Evolutionary conservation across 2,888 invertebrate species (phyloP).

Genomic region (Diogma glabrata): DNA sequence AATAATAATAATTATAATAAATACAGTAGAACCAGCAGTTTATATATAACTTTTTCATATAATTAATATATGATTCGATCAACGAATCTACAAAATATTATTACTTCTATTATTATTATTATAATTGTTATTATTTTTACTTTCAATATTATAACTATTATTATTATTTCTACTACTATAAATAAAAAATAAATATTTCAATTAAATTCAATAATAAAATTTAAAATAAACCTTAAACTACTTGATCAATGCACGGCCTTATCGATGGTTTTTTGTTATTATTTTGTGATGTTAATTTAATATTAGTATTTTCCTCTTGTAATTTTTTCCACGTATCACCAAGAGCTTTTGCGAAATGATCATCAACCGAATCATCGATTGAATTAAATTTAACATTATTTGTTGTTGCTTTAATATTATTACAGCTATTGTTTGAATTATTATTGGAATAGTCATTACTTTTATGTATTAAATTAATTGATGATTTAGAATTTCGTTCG

Average conservation of each 20-base stretch:
- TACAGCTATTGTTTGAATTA: slow-evolving; percentile 13
- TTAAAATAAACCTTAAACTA: too few species aligned
- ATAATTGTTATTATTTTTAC: too few species aligned
- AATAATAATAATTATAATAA: too few species aligned
- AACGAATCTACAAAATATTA: too few species aligned
- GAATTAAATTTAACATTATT: slow-evolving; percentile 25
- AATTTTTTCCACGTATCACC: slow-evolving; percentile 73
- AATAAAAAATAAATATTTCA: too few species aligned
- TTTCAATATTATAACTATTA: too few species aligned
- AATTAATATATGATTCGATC: too few species aligned
- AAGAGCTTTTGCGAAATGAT: slow-evolving; percentile 84
- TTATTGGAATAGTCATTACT: background rate
- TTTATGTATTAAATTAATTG: background rate
- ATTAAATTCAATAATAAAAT: too few species aligned
- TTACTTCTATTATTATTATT: too few species aligned
- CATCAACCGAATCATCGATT: slow-evolving; percentile 62
- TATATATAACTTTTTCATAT: too few species aligned
- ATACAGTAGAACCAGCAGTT: too few species aligned
- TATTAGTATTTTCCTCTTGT: slow-evolving; percentile 43
- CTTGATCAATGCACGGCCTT: slow-evolving; percentile 3
- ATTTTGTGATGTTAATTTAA: background rate
- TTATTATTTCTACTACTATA: too few species aligned
- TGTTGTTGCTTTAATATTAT: slow-evolving; percentile 22
- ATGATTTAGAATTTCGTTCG: background rate
- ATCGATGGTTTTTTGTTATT: background rate